Base-by-base conservation (phyloP, 1,140 invertebrate genomes). In the Calycopis cecrops region DNA sequence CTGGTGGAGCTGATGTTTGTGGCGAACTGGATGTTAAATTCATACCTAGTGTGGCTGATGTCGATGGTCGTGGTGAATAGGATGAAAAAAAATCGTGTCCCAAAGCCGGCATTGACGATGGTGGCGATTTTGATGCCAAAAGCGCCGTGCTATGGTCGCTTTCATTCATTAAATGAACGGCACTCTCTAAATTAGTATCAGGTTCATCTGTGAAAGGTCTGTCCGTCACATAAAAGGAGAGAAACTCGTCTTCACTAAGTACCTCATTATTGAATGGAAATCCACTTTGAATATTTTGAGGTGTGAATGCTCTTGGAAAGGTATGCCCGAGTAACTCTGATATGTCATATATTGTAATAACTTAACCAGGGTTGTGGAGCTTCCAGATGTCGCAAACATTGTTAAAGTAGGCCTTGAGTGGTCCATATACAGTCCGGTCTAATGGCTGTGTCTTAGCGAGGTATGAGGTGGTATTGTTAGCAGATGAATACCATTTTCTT, bases 191-290 rank as follows among this genome's bases (percentile, higher is more conserved):
- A 35, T 35, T 35, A 9, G 35, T 35, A 9, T 35, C 35, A 35
- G 35, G n/a, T n/a, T n/a, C n/a, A n/a, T n/a, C n/a, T 35, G 12
- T n/a, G 11, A n/a, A 38, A 16, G 49, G 49, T 35, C 55, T 17
- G 14, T 57, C 48, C 10, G 55, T 57, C 35, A 57, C 55, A n/a
- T 57, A 51, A 0, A 48, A 57, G 0, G 14, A 11, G 0, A 37
- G 14, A 52, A 44, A 57, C 35, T 57, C 55, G 11, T 52, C 35
- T 28, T 50, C 55, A 35, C 38, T 52, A 21, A 57, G 52, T 11
- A 57, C 52, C 9, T 52, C 21, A 16, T 9, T 11, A 28, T 56
- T 56, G 10, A 50, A 42, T 16, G 55, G 10, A n/a, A 57, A 57
- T 35, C 55, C 44, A 52, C 34, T 48, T 3, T n/a, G 34, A 38